phyloP scores from a whole-genome alignment of 2,888 invertebrate genomes.

The Tachina grossa region DNA sequence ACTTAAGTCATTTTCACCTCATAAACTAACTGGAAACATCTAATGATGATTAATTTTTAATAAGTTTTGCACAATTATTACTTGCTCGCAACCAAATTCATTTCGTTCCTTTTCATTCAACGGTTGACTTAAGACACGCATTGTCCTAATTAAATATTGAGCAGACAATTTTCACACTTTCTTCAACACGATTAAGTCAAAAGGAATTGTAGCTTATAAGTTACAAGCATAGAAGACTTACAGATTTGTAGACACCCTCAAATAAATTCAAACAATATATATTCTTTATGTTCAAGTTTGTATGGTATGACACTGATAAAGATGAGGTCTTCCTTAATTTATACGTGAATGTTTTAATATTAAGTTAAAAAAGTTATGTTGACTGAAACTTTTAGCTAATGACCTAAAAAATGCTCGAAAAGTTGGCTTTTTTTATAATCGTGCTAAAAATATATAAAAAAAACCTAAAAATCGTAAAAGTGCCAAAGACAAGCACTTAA shows the following conservation, averaged over 20 bases:
- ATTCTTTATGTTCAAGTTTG: neutral
- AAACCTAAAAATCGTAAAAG: neutral
- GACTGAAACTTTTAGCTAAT: constrained; percentile 50
- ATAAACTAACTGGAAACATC: neutral
- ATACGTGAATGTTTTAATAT: constrained; percentile 33
- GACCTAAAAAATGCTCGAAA: constrained; percentile 52
- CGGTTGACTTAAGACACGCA: constrained; percentile 52
- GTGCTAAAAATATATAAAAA: constrained; percentile 13
- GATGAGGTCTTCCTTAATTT: constrained; percentile 23
- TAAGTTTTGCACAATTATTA: constrained; percentile 29
- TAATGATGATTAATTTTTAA: constrained; percentile 24
- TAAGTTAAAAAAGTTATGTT: neutral
- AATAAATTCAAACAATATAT: neutral
- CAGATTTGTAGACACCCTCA: neutral
- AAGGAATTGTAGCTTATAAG: constrained; percentile 5
- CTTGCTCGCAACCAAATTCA: constrained; percentile 2
- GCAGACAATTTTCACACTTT: constrained; percentile 62
- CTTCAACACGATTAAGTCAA: constrained; percentile 31
- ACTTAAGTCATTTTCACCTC: neutral
- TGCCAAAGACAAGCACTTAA: neutral
- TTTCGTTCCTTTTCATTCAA: constrained; percentile 26
- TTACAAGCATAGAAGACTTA: neutral
- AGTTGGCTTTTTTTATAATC: constrained; percentile 4
- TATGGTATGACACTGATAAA: neutral
- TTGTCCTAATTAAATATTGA: constrained; percentile 64